Evolutionary conservation across 2,113 vertebrate genomes (phyloP), one percentile per base, ranked within the genome.

Genomic region (Terrapene triunguis): DNA sequence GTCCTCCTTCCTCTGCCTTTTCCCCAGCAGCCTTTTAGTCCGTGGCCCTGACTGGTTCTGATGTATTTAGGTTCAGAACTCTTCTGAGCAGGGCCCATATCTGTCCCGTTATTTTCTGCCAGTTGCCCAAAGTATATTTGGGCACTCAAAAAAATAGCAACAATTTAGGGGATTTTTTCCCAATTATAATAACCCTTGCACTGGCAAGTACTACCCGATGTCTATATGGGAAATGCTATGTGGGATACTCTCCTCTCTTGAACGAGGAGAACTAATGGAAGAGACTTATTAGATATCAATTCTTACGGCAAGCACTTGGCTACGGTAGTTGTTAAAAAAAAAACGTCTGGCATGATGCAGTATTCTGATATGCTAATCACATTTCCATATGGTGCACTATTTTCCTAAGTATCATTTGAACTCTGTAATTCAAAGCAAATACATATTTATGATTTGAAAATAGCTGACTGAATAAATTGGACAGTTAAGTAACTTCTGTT

Each of bases 401-500:
- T 96, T 95, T 69, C 90, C 91, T 59, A 89, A 96, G 85, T 27
- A 84, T 29, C 51, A 44, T 89, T 94, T 96, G 87, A 97, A 91
- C 42, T 72, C 50, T 35, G 42, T 96, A 55, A 81, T 91, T 96
- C 90, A 78, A 89, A 97, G 95, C 55, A 94, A 87, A 98, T 98
- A 95, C 88, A 85, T 97, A 72, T 92, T 97, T 97, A 97, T 97
- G 86, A 97, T 93, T 92, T 95, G 91, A 91, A 97, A 97, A 98
- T 90, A 97, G 94, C 90, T 97, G 95, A 94, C 76, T 95, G 97
- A 97, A 95, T 97, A 97, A 59, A 97, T 95, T 94, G 86, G 82
- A 89, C 85, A 92, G 96, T 97, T 93, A 96, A 97, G 88, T 93
- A 97, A 96, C 96, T 98, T 93, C 94, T 97, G 93, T 97, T 97